These are phyloP conservation scores for Cosmorhoe ocellata DNA, from an alignment of 2,888 invertebrate genomes.

Conservation along the genomic window DNA sequence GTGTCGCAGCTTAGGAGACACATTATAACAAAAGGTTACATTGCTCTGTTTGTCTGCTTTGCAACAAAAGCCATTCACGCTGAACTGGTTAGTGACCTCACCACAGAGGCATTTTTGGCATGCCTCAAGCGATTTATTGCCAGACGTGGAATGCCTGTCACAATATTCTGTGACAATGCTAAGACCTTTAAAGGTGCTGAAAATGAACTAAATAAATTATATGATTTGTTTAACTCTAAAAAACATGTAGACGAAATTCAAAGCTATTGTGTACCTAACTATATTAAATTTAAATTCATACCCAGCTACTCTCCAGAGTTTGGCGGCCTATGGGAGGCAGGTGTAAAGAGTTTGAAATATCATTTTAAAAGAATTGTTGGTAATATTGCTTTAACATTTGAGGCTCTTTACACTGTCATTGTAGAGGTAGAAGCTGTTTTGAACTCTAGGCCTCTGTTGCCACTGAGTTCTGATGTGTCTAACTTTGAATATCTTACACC, in stretches of 20 bases:
- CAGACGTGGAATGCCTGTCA: neutral
- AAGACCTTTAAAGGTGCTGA: neutral
- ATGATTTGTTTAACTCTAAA: neutral
- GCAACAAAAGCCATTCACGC: neutral
- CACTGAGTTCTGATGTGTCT: neutral
- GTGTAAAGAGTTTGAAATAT: constrained; percentile 13
- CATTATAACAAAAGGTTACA: neutral
- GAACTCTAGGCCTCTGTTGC: too few relatives aligned
- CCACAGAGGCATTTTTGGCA: constrained; percentile 2
- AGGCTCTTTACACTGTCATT: constrained; percentile 3
- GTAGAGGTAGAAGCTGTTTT: neutral
- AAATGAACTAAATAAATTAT: neutral
- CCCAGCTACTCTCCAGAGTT: constrained; percentile 11
- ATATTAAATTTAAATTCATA: constrained; percentile 5
- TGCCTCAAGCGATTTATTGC: constrained; percentile 10
- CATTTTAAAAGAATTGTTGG: constrained; percentile 17
- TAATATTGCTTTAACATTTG: constrained; percentile 6
- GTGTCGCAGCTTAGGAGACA: neutral
- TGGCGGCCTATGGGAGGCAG: constrained; percentile 14
- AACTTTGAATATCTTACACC: constrained; percentile 10
- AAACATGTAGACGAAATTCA: neutral
- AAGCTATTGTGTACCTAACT: neutral
- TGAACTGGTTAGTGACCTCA: neutral
- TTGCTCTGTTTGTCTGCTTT: neutral
- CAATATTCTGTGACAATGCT: neutral